These are phyloP conservation scores for Cylloceria caligata DNA, from an alignment of 2,888 invertebrate species.

Conservation along the genomic window DNA sequence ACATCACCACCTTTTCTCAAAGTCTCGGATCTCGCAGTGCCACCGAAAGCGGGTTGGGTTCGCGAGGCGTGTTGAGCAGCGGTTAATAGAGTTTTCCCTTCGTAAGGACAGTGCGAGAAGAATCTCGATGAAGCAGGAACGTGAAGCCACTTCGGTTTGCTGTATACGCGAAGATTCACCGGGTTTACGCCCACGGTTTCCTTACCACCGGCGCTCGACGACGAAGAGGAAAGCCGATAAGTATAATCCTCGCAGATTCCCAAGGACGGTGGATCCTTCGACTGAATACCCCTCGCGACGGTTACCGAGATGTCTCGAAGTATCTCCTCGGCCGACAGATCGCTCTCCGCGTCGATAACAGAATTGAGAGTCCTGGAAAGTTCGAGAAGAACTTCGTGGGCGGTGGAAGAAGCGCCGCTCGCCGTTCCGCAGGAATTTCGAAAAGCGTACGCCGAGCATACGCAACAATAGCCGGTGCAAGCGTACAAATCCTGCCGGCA, in stretches of 20 bases:
- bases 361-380: slow-evolving; percentile 79
- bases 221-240: slow-evolving; percentile 70
- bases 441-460: slow-evolving; percentile 69
- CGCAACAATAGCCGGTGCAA: slow-evolving; percentile 74
- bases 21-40: slow-evolving; percentile 10
- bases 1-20: slow-evolving; percentile 23
- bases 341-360: slow-evolving; percentile 77
- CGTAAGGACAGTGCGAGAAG: slow-evolving; percentile 70
- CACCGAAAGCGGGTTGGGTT: slow-evolving; percentile 49
- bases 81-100: slow-evolving; percentile 62
- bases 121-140: slow-evolving; percentile 67
- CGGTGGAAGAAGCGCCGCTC: slow-evolving; percentile 68
- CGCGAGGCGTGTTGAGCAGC: slow-evolving; percentile 51
- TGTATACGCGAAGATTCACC: slow-evolving; percentile 76
- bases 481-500: slow-evolving; percentile 61
- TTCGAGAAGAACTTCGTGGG: slow-evolving; percentile 77
- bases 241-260: slow-evolving; percentile 66
- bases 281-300: slow-evolving; percentile 72
- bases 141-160: slow-evolving; percentile 67
- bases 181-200: slow-evolving; percentile 75
- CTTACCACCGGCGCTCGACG: slow-evolving; percentile 67
- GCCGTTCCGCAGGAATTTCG: slow-evolving; percentile 45
- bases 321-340: slow-evolving; percentile 77
- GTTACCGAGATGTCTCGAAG: slow-evolving; percentile 78
- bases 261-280: slow-evolving; percentile 56